Conservation (phyloP, 2,888 invertebrate species). For the Pimpla rufipes region DNA sequence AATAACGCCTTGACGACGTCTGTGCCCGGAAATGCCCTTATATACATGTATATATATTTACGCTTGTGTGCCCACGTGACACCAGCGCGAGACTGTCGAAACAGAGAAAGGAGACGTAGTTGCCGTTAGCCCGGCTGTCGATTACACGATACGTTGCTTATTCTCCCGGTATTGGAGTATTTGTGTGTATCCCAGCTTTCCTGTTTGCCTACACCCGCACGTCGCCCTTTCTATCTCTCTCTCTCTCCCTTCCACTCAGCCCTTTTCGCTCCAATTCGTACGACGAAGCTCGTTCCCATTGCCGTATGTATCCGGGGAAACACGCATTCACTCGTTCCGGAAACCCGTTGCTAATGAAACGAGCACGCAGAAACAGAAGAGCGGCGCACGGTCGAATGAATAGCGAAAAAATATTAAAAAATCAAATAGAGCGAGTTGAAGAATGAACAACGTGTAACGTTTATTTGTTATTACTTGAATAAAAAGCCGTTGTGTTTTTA, state of each 20-base stretch:
- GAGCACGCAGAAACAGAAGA: constrained; percentile 1
- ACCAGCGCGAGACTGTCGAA: background rate
- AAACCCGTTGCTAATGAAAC: constrained; percentile 31
- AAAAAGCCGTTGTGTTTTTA: background rate
- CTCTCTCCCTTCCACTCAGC: background rate
- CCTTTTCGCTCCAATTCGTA: constrained; percentile 27
- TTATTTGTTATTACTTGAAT: background rate
- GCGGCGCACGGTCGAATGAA: background rate
- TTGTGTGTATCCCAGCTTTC: constrained; percentile 35
- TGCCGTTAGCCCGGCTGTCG: constrained; percentile 1
- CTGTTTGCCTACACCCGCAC: constrained; percentile 25
- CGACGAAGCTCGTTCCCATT: constrained; percentile 27
- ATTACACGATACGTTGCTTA: constrained; percentile 30
- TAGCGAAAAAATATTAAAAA: background rate
- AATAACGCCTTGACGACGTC: constrained; percentile 14
- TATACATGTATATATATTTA: background rate
- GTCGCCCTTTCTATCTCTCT: constrained; percentile 25
- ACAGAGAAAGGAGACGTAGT: background rate
- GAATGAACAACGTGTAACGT: background rate
- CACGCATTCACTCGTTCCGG: constrained; percentile 7
- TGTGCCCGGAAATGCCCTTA: background rate
- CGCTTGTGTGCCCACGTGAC: background rate
- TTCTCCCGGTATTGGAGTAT: constrained; percentile 33
- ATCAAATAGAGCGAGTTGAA: constrained; percentile 1
- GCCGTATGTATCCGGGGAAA: constrained; percentile 30